phyloP scores from a whole-genome alignment of 2,113 vertebrate species.

The Zosterops pallidus region DNA sequence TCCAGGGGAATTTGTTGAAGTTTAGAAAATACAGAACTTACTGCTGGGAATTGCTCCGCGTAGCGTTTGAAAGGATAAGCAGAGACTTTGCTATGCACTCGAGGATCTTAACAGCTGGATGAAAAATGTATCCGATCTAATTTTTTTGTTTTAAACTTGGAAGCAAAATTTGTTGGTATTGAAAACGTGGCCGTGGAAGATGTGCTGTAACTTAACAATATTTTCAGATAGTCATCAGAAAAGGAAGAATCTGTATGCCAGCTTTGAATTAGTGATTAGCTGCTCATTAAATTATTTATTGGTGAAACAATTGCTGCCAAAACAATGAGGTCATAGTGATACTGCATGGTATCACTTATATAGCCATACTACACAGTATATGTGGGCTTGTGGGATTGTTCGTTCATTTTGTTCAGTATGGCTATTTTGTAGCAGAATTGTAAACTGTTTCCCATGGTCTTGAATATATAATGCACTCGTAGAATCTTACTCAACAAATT shows the following conservation, averaged over 20 bases:
- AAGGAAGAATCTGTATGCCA: not conserved
- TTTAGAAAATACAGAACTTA: not conserved
- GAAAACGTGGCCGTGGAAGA: not conserved
- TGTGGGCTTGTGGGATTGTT: not conserved
- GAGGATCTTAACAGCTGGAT: no score
- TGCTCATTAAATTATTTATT: not conserved
- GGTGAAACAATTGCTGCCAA: not conserved
- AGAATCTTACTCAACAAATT: not conserved
- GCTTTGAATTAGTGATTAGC: not conserved
- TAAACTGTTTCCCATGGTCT: not conserved
- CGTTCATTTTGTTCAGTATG: not conserved
- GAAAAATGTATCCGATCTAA: not conserved
- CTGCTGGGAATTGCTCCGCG: not conserved
- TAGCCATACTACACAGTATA: not conserved
- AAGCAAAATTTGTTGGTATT: not conserved
- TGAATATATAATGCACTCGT: not conserved
- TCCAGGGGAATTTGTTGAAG: not conserved
- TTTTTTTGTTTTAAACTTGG: not conserved
- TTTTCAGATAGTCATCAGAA: not conserved
- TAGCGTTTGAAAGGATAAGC: not conserved
- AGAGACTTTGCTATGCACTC: not conserved
- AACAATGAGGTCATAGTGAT: not conserved
- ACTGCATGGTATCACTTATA: not conserved
- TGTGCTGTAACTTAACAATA: not conserved
- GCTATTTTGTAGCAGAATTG: not conserved